Base-by-base conservation (phyloP, 2,888 invertebrate species). In the Coenonympha glycerion region DNA sequence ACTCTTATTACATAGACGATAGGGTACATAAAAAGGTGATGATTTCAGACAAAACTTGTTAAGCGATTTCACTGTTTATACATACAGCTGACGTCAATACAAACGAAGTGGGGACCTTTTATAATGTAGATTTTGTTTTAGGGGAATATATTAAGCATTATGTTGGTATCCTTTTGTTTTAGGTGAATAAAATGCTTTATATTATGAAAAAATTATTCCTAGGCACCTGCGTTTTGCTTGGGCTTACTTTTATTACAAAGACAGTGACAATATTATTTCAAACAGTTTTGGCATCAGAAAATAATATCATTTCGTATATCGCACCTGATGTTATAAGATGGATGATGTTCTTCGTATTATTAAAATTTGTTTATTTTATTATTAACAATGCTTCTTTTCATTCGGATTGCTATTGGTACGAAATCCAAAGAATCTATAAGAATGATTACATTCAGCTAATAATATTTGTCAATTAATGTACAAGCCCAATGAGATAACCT, bases 21-120 rank as follows among this genome's bases (percentile, higher is more conserved):
- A 53, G 19, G 40, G 18, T 39, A 18, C 22, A 46, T 8, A 46
- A 19, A 6, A 2, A 19, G 16, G 1, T 37, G 4, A 26, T 26
- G 9, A 46, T 37, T 28, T 28, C 6, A 36, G 26, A 37, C 37
- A 46, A 45, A 48, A 55, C 48, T 40, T 31, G 54, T 51, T 55
- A 51, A 51, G 45, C 47, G 45, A 48, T 51, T 52, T 46, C 54
- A 40, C 45, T 46, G 46, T 46, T 46, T 46, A 46, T 46, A 46
- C 28, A 46, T 37, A 46, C 46, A 37, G 36, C 36, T 46, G 46
- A 26, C 46, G 37, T 46, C 46, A 46, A 46, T 46, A 46, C 46
- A 54, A 50, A 54, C 51, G 54, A 54, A 54, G 47, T 28, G 18
- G 33, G 44, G 44, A 47, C 44, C 40, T 47, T 50, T 47, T 39